Evolutionary conservation across 2,113 vertebrate genomes (phyloP).

Genomic region (Cinclus cinclus): DNA sequence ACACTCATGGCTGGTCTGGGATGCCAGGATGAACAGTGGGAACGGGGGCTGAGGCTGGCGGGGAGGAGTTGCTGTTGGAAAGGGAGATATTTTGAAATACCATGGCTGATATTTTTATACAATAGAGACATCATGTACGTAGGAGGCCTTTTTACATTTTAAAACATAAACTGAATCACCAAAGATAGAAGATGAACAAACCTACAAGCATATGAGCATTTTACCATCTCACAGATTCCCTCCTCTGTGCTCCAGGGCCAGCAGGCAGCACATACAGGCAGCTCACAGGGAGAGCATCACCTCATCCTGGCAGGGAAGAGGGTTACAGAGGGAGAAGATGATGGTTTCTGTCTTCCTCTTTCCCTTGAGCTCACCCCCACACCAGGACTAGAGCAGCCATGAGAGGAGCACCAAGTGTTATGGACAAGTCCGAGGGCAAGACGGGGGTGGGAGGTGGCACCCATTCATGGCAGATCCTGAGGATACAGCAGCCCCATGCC

Average conservation of each 20-base stretch:
- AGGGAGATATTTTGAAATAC: constrained; percentile 40
- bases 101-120: constrained; percentile 47
- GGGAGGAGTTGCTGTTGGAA: background rate
- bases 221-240: background rate
- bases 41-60: background rate
- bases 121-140: constrained; percentile 60
- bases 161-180: constrained; percentile 43
- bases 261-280: background rate
- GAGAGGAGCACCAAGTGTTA: background rate
- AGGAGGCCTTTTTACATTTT: constrained; percentile 53
- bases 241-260: fast-evolving
- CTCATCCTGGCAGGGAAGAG: background rate
- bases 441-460: background rate
- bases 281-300: background rate
- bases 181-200: constrained; percentile 51
- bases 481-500: background rate
- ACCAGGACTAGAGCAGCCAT: fast-evolving
- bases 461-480: fast-evolving
- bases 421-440: fast-evolving
- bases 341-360: background rate
- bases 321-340: background rate
- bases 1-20: background rate
- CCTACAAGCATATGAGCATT: background rate
- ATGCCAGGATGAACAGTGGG: background rate
- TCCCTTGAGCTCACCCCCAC: background rate